Conservation (phyloP, 2,888 invertebrate genomes). For the Clitarchus hookeri region DNA sequence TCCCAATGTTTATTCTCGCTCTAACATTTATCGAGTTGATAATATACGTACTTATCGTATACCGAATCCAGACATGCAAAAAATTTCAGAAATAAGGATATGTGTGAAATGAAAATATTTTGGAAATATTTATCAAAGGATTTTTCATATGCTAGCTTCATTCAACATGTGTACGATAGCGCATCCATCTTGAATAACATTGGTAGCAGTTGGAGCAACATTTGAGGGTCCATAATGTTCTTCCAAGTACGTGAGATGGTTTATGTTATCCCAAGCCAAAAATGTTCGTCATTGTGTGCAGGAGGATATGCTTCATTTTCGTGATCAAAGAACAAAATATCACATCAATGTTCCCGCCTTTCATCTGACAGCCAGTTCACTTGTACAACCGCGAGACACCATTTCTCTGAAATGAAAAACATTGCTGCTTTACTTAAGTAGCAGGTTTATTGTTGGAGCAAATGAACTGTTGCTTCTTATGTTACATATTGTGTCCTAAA, state of each 20-base stretch:
- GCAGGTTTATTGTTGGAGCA: not conserved
- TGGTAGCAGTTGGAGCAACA: not conserved
- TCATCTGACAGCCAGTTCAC: constrained; percentile 33
- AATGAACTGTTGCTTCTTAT: not conserved
- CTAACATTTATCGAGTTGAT: too few relatives aligned
- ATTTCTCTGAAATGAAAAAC: not conserved
- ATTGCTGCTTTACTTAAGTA: not conserved
- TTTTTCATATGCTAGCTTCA: not conserved
- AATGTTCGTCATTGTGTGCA: constrained; percentile 22
- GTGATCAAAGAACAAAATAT: constrained; percentile 31
- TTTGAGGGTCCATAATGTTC: not conserved
- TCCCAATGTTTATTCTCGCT: not conserved
- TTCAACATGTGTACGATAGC: not conserved
- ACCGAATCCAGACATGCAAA: too few relatives aligned
- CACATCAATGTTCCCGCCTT: constrained; percentile 27
- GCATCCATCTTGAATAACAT: not conserved
- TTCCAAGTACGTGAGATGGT: constrained; percentile 31
- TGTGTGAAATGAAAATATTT: not conserved
- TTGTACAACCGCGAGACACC: constrained; percentile 29
- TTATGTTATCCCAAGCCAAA: constrained; percentile 32
- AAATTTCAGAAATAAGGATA: too few relatives aligned
- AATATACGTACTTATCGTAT: too few relatives aligned
- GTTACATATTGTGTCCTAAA: not conserved
- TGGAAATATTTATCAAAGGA: not conserved
- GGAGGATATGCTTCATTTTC: constrained; percentile 29